These are phyloP conservation scores for Ramazzottius varieornatus DNA, from an alignment of 2,888 invertebrate species.

Conservation along the genomic window DNA sequence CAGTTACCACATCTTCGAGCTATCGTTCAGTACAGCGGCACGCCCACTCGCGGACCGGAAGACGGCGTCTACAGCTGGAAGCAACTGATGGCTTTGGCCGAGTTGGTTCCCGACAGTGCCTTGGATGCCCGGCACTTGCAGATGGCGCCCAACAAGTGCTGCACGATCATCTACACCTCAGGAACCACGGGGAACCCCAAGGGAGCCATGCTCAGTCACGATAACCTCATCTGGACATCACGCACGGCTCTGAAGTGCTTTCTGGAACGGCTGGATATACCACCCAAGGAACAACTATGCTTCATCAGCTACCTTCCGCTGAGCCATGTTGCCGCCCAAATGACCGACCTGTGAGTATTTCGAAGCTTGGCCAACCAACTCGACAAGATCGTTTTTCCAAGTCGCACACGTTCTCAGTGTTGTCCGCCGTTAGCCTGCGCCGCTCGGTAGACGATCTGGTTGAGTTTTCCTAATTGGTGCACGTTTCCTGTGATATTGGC, in stretches of 20 bases:
- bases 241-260: conserved; percentile 21
- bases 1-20: conserved; percentile 47
- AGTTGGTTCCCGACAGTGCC: conserved; percentile 37
- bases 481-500: no score
- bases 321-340: conserved; percentile 59
- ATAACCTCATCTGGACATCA: conserved; percentile 40
- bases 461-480: no score
- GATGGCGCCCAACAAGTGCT: conserved; percentile 53
- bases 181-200: conserved; percentile 57
- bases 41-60: conserved; percentile 26
- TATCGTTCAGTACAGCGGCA: conserved; percentile 33
- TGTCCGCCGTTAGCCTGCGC: no score
- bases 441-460: no score
- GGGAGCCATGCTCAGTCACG: conserved; percentile 74
- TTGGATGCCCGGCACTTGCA: conserved; percentile 38
- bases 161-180: conserved; percentile 49
- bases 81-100: conserved; percentile 45
- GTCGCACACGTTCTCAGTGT: no score
- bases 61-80: conserved; percentile 38
- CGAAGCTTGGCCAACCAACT: no score
- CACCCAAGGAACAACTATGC: conserved; percentile 26
- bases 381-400: no score
- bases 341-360: conserved; percentile 3
- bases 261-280: neutral
- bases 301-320: conserved; percentile 57